Conservation (phyloP, 2,113 vertebrate genomes). For the Stigmatopora nigra region DNA sequence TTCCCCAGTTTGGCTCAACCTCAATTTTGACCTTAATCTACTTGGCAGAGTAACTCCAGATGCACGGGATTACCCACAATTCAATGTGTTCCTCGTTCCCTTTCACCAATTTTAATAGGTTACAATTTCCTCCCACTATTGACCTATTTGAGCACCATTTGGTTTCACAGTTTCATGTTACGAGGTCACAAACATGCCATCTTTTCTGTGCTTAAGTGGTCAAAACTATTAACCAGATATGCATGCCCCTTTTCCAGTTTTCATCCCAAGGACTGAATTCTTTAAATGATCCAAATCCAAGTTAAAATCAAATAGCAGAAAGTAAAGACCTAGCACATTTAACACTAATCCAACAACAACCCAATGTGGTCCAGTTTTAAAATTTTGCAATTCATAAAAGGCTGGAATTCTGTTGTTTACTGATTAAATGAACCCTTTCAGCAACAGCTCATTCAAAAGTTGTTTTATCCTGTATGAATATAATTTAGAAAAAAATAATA, state of each 20-base stretch:
- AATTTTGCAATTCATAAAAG: too few species aligned
- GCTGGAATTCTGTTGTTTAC: too few species aligned
- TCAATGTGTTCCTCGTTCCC: conserved; percentile 5
- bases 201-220: not conserved
- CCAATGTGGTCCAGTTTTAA: too few species aligned
- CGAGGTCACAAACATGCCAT: not conserved
- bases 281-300: not conserved
- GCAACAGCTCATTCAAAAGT: too few species aligned
- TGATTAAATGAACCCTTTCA: too few species aligned
- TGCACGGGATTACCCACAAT: conserved; percentile 32
- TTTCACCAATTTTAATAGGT: not conserved
- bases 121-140: not conserved
- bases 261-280: not conserved
- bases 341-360: not conserved
- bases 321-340: not conserved
- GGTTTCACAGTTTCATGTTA: not conserved
- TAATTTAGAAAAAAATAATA: too few species aligned
- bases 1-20: not conserved
- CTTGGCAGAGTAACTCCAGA: conserved; percentile 19
- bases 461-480: too few species aligned
- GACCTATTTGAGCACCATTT: not conserved
- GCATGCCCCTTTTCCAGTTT: not conserved
- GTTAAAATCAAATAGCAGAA: not conserved
- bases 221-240: not conserved
- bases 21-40: conserved; percentile 13